Percentiles rank a stretch among this genome's conserved stretches.
Conservation (phyloP, 2,888 invertebrate species). For the Diadegma fenestrale region DNA sequence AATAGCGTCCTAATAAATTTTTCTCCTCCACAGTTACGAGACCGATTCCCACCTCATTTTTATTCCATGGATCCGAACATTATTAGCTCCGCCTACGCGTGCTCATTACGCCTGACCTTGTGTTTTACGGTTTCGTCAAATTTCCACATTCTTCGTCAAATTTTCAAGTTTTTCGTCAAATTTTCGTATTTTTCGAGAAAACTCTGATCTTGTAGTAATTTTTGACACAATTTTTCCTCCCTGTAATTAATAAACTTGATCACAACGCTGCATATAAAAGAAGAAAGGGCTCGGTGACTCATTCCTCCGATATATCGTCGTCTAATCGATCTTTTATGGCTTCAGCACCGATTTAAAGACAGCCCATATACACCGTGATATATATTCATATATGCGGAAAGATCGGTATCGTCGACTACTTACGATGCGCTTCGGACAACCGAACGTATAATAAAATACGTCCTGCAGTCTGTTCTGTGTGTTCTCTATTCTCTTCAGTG, state of each 20-base stretch:
- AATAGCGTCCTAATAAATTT: not conserved
- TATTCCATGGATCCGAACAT: too few species aligned
- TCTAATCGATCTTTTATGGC: not conserved
- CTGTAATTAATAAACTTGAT: not conserved
- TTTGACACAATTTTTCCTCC: too few species aligned
- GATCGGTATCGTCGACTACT: slow-evolving; percentile 73
- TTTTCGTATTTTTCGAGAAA: too few species aligned
- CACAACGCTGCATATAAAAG: not conserved
- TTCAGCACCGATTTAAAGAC: not conserved
- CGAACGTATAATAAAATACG: slow-evolving; percentile 79
- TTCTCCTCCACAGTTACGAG: not conserved
- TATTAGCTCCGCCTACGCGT: too few species aligned
- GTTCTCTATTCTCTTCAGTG: slow-evolving; percentile 17
- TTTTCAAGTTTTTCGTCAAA: too few species aligned
- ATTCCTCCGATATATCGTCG: not conserved
- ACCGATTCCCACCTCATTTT: not conserved
- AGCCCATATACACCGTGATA: not conserved
- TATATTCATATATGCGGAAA: slow-evolving; percentile 56
- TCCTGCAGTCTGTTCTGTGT: slow-evolving; percentile 6
- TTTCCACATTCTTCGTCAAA: too few species aligned
- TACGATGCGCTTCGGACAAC: slow-evolving; percentile 75
- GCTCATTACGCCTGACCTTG: too few species aligned
- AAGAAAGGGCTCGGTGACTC: not conserved
- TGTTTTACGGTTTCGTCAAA: too few species aligned
- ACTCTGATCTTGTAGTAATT: too few species aligned